Base-by-base conservation (phyloP, 2,888 invertebrate genomes). In the Hymenopus coronatus region DNA sequence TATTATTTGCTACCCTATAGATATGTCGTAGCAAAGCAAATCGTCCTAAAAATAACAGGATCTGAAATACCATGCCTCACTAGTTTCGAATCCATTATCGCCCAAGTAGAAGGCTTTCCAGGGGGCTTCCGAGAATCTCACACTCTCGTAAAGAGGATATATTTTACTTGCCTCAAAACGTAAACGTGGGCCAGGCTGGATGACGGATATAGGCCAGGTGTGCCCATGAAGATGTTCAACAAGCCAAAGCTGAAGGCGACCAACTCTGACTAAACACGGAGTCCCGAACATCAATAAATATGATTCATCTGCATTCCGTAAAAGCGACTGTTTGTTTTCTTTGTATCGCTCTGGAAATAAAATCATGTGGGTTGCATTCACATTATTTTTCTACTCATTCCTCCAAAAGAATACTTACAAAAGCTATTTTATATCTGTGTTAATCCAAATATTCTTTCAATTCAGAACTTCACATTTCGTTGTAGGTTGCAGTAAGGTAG, bases 311-410 rank as follows among this genome's bases (percentile, higher is more conserved):
- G 20, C 54, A 20, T 70, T 6, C 25, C 54, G 3, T 70, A 70
- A 70, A 9, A 9, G n/a, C n/a, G 12, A 40, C 9, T 30, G 12
- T 40, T 7, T 8, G 4, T 8, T 8, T 4, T 1, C 1, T 7
- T 33, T 33, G 33, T 33, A 7, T 33, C 33, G 8, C 33, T 4
- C 33, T 33, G 33, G 33, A 33, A 33, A 33, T 33, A 1, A 7
- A 33, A 2, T 30, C 30, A 3, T 2, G 4, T 3, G 30, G 2
- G 30, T 30, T 30, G 30, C 30, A 30, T 4, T 30, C 30, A 30
- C 2, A 30, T 4, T 2, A 2, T 4, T 30, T 30, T 30, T 4
- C 4, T 4, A 3, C 2, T 2, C 4, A 2, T 2, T 4, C 4
- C 4, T 4, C 30, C 4, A 30, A 30, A 30, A 30, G 3, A 3